Conservation (phyloP, 2,888 invertebrate genomes). For the Cerceris rybyensis region DNA sequence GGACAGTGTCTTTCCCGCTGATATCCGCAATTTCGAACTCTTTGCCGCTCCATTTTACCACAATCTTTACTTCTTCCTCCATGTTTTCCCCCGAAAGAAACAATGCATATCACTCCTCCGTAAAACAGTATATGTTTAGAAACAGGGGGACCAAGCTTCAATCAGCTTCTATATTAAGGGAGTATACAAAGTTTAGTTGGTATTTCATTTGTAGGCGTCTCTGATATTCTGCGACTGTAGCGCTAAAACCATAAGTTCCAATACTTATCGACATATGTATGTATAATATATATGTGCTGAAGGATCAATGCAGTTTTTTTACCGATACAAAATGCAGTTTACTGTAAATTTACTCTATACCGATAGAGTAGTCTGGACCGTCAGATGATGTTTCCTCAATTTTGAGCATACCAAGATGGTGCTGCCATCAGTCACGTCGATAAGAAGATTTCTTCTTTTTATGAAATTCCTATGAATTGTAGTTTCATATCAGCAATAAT, state of each 20-base stretch:
- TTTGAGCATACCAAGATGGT: neutral
- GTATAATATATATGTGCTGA: no score
- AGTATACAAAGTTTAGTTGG: no score
- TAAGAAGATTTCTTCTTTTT: neutral
- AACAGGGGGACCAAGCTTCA: no score
- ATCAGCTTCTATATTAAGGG: no score
- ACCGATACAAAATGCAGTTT: neutral
- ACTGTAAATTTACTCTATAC: neutral
- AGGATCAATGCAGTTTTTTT: neutral
- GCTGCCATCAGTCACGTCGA: neutral
- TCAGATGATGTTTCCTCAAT: neutral
- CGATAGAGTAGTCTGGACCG: neutral
- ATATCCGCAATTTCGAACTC: conserved; percentile 91
- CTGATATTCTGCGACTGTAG: no score
- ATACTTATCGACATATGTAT: no score
- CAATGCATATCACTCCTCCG: conserved; percentile 18
- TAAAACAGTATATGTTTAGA: neutral
- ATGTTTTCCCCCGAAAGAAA: conserved; percentile 46
- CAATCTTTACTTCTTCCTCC: conserved; percentile 83
- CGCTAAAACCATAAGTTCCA: no score
- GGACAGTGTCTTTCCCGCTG: conserved; percentile 90
- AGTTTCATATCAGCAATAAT: neutral
- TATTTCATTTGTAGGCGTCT: no score
- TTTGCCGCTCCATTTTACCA: conserved; percentile 96
- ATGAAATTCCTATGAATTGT: neutral